Base-by-base conservation (phyloP, 2,113 vertebrate genomes). In the Serilophus lunatus region DNA sequence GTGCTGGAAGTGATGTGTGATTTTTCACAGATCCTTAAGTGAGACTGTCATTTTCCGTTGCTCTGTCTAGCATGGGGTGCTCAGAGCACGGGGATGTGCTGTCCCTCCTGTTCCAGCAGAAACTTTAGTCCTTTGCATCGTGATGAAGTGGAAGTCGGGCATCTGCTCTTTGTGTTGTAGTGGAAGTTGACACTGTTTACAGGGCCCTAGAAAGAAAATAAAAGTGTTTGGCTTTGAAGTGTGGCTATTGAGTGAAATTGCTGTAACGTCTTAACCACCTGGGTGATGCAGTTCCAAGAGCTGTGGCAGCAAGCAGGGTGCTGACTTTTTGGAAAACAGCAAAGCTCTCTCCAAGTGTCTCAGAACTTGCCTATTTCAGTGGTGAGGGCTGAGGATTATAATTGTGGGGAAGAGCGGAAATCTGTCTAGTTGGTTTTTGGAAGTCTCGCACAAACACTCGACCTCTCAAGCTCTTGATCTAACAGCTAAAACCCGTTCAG, bases 261-360 rank as follows among this genome's bases (percentile, higher is more conserved):
- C n/a, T 66, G 13, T 17, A 25, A 22, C 14, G 4, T 17, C 25
- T 59, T 50, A 44, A 44, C 36, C 2, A 0, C 3, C 2, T 0
- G 1, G 16, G 9, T 63, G 20, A 38, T 2, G 7, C 9, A 13
- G 36, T 60, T 74, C 25, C 12, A 42, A 76, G 45, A 82, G 35
- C 66, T 77, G 22, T 40, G 63, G 54, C 36, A 50, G 38, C 36
- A 42, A 63, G 35, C 23, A 47, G 69, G 29, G 10, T 35, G 47
- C 53, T 26, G 71, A 29, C 64, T 54, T 60, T 33, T 33, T 51
- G 51, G 18, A 88, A 35, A 7, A 31, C 28, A 50, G 33, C 19
- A 79, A 45, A 78, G 31, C 28, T n/a, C 7, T 4, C 5, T 70
- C 19, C 2, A 10, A 47, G 29, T 12, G 12, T 78, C 47, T 59